Evolutionary conservation across 2,113 vertebrate species (phyloP).

Genomic region (Lepisosteus osseus): DNA sequence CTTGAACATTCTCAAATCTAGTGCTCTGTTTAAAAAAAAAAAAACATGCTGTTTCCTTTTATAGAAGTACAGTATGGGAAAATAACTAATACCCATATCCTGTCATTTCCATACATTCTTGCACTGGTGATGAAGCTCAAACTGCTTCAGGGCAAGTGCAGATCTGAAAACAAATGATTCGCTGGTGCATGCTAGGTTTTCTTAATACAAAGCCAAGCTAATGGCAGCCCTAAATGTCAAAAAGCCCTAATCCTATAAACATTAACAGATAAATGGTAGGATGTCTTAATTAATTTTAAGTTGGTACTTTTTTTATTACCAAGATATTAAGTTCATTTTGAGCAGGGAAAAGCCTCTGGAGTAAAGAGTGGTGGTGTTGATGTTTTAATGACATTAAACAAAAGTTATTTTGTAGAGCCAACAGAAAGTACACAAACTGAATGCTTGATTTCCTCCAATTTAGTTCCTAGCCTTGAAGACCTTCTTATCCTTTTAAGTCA

Average conservation of each 20-base stretch:
- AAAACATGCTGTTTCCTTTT: conserved; percentile 57
- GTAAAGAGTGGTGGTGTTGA: no score
- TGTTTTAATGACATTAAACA: no score
- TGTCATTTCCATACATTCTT: conserved; percentile 72
- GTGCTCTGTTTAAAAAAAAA: conserved; percentile 41
- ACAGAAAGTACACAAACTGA: no score
- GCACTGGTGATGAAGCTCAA: conserved; percentile 58
- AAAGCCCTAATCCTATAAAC: conserved; percentile 51
- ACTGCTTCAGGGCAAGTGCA: conserved; percentile 58
- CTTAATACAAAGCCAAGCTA: conserved; percentile 39
- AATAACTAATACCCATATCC: conserved; percentile 62
- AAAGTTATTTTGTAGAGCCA: no score
- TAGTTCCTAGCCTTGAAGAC: background rate
- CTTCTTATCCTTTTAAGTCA: no score
- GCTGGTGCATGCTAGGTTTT: conserved; percentile 43
- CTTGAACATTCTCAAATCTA: conserved; percentile 32
- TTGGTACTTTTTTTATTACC: background rate
- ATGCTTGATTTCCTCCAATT: background rate
- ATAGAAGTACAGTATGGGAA: conserved; percentile 61
- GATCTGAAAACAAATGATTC: conserved; percentile 54
- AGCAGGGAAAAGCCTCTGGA: no score
- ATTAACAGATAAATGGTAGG: conserved; percentile 16
- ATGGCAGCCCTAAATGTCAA: conserved; percentile 41
- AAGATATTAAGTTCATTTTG: no score
- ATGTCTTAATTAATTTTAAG: background rate